These are phyloP conservation scores for Orientallactaga bullata DNA, from an alignment of 2,113 vertebrate genomes.

Conservation along the genomic window DNA sequence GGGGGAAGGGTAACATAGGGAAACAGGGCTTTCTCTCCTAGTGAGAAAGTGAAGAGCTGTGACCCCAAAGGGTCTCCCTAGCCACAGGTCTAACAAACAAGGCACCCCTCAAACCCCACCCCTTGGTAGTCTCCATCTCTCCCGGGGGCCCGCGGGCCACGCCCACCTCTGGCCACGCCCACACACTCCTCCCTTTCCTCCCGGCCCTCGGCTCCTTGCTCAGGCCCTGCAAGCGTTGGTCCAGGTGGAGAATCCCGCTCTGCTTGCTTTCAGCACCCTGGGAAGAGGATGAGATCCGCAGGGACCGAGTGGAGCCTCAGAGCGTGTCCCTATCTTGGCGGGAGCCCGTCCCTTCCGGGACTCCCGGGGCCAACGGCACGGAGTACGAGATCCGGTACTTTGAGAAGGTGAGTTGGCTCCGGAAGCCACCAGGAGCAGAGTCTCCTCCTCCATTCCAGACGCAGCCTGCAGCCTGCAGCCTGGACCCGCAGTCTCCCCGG, in stretches of 20 bases:
- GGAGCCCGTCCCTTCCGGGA: conserved; percentile 84
- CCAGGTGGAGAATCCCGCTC: background rate
- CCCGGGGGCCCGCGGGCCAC: background rate
- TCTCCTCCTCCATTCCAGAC: too few species aligned
- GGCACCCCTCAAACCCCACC: accelerated
- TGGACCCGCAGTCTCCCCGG: too few species aligned
- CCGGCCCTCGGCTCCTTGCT: too few species aligned
- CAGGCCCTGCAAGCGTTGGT: accelerated
- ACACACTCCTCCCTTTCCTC: background rate
- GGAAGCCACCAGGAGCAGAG: too few species aligned
- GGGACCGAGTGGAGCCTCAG: conserved; percentile 94
- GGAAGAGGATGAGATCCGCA: conserved; percentile 91
- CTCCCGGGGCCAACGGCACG: conserved; percentile 88
- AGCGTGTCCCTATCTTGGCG: conserved; percentile 94
- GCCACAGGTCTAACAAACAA: too few species aligned
- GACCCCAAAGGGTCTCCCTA: background rate
- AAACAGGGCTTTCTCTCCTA: background rate
- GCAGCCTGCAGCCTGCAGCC: too few species aligned
- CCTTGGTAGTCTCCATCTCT: too few species aligned
- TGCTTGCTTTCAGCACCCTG: conserved; percentile 85
- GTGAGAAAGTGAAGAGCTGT: background rate
- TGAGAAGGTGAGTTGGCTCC: conserved; percentile 91
- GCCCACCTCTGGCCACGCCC: accelerated
- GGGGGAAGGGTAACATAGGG: background rate
- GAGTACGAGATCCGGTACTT: conserved; percentile 98